Conservation (phyloP, 2,797 vertebrate genomes). For the Numenius phaeopus region DNA sequence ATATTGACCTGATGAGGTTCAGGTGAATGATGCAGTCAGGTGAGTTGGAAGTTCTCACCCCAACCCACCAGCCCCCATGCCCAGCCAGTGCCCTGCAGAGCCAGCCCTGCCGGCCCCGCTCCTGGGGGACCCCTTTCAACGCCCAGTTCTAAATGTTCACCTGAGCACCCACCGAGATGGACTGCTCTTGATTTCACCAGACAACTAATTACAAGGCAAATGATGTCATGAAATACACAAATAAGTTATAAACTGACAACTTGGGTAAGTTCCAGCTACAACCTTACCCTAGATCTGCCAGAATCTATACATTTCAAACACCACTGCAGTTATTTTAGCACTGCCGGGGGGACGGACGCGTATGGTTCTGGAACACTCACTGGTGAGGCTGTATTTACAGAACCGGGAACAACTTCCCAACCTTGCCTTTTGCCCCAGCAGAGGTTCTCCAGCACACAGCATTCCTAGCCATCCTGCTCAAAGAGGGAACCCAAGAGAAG, state of each 20-base stretch:
- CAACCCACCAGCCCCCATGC: not conserved
- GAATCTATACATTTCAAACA: conserved; percentile 62
- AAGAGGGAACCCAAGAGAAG: not conserved
- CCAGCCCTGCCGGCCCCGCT: not conserved
- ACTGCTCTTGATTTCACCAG: conserved; percentile 74
- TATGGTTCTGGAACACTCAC: not conserved
- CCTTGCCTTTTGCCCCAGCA: not conserved
- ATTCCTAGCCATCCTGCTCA: not conserved
- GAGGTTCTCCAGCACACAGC: not conserved
- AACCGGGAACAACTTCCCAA: not conserved
- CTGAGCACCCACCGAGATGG: conserved; percentile 38
- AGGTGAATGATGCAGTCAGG: not conserved
- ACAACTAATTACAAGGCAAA: conserved; percentile 70
- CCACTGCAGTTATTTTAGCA: not conserved
- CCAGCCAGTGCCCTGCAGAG: not conserved
- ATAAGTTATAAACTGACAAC: conserved; percentile 66
- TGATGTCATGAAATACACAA: conserved; percentile 55
- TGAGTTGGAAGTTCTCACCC: not conserved
- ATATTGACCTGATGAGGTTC: not conserved
- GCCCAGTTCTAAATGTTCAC: conserved; percentile 27
- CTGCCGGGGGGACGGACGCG: not conserved
- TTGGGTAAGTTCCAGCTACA: conserved; percentile 50
- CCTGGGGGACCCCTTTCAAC: not conserved
- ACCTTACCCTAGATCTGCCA: conserved; percentile 74
- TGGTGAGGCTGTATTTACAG: not conserved